A percentile compares a stretch with the other conserved stretches of the same genome.
Conservation (phyloP, 2,797 vertebrate species). For the Cryptoprocta ferox region DNA sequence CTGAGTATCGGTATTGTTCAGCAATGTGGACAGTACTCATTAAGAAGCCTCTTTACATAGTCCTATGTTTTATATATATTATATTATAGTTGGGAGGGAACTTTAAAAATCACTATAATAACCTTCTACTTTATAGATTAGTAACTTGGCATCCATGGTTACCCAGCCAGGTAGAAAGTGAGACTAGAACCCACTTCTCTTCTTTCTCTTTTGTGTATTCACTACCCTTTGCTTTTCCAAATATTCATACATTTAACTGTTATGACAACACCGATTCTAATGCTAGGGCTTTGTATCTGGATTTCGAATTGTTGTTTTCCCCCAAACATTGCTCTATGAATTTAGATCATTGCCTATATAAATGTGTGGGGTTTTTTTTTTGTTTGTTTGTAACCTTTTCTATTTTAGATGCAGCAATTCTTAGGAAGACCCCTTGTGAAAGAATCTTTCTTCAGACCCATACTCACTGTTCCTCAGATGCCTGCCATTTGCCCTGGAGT, state of each 20-base stretch:
- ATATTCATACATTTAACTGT: constrained; percentile 19
- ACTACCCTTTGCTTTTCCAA: constrained; percentile 41
- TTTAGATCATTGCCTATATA: background rate
- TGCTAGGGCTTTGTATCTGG: background rate
- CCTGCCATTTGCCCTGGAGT: constrained; percentile 73
- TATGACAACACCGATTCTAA: background rate
- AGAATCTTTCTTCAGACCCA: constrained; percentile 76
- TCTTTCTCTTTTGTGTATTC: background rate
- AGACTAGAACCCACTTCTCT: background rate
- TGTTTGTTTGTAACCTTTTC: background rate
- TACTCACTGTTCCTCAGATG: constrained; percentile 76
- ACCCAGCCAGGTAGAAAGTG: background rate
- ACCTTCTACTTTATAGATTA: background rate
- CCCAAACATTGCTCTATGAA: background rate
- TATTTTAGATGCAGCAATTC: constrained; percentile 79
- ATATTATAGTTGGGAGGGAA: background rate
- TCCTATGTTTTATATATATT: background rate
- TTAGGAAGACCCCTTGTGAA: constrained; percentile 77
- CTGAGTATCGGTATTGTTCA: background rate
- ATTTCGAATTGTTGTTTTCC: constrained; percentile 27
- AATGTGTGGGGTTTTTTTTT: background rate
- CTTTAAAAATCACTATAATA: background rate
- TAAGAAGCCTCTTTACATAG: background rate
- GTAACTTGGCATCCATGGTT: background rate
- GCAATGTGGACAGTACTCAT: background rate